Conservation (phyloP, 2,888 invertebrate species). For the Drosophila birchii region DNA sequence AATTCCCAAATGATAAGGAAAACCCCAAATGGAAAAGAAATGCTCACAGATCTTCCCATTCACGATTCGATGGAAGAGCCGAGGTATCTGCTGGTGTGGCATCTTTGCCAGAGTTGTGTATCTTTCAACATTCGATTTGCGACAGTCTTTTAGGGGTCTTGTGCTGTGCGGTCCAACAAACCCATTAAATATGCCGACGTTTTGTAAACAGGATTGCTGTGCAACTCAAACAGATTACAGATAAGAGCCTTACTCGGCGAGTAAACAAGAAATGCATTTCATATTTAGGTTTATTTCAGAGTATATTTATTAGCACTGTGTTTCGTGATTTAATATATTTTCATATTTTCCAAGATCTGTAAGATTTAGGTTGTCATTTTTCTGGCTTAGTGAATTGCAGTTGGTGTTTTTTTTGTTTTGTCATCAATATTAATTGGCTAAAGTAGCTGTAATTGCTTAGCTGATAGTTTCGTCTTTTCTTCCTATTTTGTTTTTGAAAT, state of each 20-base stretch:
- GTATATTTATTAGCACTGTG: conserved; percentile 49
- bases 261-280: conserved; percentile 32
- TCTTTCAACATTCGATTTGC: conserved; percentile 3
- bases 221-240: conserved; percentile 14
- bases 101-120: not conserved
- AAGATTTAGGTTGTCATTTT: conserved; percentile 28
- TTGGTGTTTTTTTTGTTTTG: conserved; percentile 1
- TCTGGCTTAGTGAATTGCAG: conserved; percentile 23
- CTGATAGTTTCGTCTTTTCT: conserved; percentile 17
- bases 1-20: conserved; percentile 46
- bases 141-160: conserved; percentile 1
- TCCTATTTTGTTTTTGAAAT: conserved; percentile 18
- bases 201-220: conserved; percentile 23
- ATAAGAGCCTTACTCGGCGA: not conserved
- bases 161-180: conserved; percentile 33
- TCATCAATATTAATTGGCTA: conserved; percentile 36
- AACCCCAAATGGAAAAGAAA: conserved; percentile 16
- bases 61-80: conserved; percentile 27
- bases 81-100: conserved; percentile 23
- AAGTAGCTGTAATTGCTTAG: conserved; percentile 25
- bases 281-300: conserved; percentile 54
- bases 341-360: conserved; percentile 46
- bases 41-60: conserved; percentile 34
- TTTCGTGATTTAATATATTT: conserved; percentile 39
- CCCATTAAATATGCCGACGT: conserved; percentile 29